Conservation (phyloP, 2,888 invertebrate genomes). For the Scaptomyza cyrtandrae region DNA sequence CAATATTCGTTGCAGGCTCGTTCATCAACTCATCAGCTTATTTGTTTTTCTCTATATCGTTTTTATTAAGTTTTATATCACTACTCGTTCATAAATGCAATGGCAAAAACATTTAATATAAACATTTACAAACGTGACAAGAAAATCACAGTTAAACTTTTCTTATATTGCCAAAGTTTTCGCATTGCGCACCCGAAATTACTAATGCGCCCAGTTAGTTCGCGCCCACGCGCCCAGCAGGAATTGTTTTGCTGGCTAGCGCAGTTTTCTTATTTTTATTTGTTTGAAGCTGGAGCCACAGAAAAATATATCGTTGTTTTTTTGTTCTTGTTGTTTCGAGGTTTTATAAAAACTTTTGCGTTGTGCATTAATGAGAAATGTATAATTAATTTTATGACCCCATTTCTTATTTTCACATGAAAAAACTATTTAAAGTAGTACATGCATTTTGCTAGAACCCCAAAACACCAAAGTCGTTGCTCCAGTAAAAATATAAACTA, state of each 20-base stretch:
- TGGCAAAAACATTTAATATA: conserved; percentile 40
- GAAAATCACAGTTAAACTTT: conserved; percentile 77
- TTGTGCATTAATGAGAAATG: conserved; percentile 59
- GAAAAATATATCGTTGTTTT: conserved; percentile 10
- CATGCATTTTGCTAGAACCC: conserved; percentile 43
- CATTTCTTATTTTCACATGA: conserved; percentile 18
- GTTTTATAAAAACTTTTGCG: conserved; percentile 31
- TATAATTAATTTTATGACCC: conserved; percentile 54
- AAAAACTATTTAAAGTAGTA: conserved; percentile 27
- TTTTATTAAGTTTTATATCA: neutral
- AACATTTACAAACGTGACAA: conserved; percentile 63
- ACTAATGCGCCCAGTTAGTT: conserved; percentile 56
- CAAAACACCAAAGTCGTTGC: conserved; percentile 14
- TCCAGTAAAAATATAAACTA: conserved; percentile 16
- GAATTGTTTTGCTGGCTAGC: neutral
- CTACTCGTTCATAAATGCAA: conserved; percentile 10
- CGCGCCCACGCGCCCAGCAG: conserved; percentile 6
- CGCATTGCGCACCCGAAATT: conserved; percentile 67
- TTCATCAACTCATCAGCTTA: conserved; percentile 31
- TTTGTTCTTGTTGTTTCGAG: conserved; percentile 9
- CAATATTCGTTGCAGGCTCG: conserved; percentile 32
- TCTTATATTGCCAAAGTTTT: conserved; percentile 78
- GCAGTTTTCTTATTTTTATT: too few relatives aligned
- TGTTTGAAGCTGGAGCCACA: conserved; percentile 10
- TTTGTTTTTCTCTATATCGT: neutral